Base-by-base conservation (phyloP, 1,140 invertebrate genomes). In the Drosophila santomea region DNA sequence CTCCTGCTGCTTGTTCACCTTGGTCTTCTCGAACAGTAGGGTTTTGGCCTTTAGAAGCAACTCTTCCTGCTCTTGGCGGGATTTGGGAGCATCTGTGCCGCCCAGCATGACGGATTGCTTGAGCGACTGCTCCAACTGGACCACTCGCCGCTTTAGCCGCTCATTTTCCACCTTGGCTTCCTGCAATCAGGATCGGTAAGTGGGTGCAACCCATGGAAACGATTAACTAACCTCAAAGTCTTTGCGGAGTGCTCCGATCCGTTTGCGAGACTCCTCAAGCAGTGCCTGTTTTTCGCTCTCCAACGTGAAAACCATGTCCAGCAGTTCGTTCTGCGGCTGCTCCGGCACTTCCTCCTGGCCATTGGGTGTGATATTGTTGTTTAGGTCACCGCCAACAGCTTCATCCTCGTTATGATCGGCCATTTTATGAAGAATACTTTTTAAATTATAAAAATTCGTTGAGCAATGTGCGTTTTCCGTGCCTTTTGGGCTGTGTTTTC, bases 1-100 rank as follows among this genome's bases (percentile, higher is more conserved):
- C 90, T 96, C 95, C 86, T 96, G 95, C 89, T 96, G 96, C 78
- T 95, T 95, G 56, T 95, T 94, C 74, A 95, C 93, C 93, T 95
- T 95, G 2, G 94, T 95, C 77, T 95, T 95, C 72, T 95, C 95
- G 78, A 95, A 95, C 17, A 95, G 94, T 86, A 95, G 93, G 0
- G 94, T 94, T 61, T 94, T 94, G 0, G 95, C 95, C 86, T 94
- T 95, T 12, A 94, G 94, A 5, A 95, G 88, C 38, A 95, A 80
- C 38, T 94, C 93, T 52, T 93, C 93, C 25, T 93, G 93, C 51
- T 93, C 91, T 59, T 91, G 82, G 20, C 93, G 93, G 0, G 93
- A 88, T 47, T 91, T 91, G 3, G 91, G 91, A 0, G 89, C 90
- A 39, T 88, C 88, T 23, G 76, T 80, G 38, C 91, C 91, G 23